Percentiles rank a stretch among this genome's conserved stretches.
Conservation (phyloP, 1,140 invertebrate genomes). For the Drosophila tristis region DNA sequence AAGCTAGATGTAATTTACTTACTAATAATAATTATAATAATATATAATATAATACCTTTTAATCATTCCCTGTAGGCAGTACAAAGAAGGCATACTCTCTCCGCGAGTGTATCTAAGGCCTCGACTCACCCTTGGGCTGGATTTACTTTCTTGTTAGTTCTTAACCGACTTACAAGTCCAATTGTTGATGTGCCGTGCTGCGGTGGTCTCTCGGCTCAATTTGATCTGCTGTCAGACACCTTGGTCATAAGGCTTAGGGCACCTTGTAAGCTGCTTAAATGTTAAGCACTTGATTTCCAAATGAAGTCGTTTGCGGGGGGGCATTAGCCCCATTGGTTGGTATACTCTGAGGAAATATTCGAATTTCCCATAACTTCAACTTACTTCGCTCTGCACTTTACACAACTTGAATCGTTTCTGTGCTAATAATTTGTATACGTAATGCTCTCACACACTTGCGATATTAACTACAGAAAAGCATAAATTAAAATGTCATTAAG, state of each 20-base stretch:
- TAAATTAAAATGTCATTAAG: conserved; percentile 53
- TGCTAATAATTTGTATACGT: conserved; percentile 4
- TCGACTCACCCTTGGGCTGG: too few relatives aligned
- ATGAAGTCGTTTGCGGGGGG: conserved; percentile 29
- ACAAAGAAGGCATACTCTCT: too few relatives aligned
- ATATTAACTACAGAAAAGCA: conserved; percentile 9
- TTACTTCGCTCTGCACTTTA: neutral
- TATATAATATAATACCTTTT: too few relatives aligned
- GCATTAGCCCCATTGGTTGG: neutral
- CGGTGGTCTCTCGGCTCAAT: conserved; percentile 1
- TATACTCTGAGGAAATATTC: neutral
- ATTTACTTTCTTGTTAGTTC: too few relatives aligned
- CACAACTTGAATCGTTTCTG: conserved; percentile 10
- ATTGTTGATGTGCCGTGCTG: too few relatives aligned
- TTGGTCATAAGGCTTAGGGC: conserved; percentile 36
- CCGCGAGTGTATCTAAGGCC: too few relatives aligned
- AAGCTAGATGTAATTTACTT: neutral
- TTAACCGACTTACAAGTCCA: too few relatives aligned
- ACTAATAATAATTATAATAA: too few relatives aligned
- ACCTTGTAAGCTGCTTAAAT: conserved; percentile 47
- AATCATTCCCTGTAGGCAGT: too few relatives aligned
- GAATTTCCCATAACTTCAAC: neutral
- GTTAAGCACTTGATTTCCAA: conserved; percentile 46
- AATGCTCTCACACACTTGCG: neutral
- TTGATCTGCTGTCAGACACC: conserved; percentile 35